phyloP scores from a whole-genome alignment of 1,140 invertebrate genomes.

The Aplysia californica region DNA sequence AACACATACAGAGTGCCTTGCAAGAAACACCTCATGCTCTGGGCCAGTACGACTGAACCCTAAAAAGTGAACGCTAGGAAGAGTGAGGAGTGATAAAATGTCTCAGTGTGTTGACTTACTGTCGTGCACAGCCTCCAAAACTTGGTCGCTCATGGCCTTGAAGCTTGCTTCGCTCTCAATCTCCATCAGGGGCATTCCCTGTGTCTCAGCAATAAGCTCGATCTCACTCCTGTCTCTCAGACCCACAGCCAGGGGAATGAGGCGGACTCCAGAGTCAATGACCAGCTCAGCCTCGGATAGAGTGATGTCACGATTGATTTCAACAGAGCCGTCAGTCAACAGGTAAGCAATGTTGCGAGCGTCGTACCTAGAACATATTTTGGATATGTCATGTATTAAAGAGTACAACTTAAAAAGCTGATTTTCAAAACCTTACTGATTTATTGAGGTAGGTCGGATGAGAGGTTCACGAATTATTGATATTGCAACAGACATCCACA shows the following conservation, averaged over 20 bases:
- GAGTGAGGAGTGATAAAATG: too few species aligned
- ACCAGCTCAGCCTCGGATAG: constrained; percentile 51
- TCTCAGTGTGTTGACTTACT: constrained; percentile 43
- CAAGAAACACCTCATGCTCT: too few species aligned
- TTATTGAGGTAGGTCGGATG: too few species aligned
- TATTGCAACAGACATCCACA: too few species aligned
- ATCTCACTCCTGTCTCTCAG: constrained; percentile 49
- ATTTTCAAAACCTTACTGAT: too few species aligned
- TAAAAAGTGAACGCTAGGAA: too few species aligned
- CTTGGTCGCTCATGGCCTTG: constrained; percentile 42
- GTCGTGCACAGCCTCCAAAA: constrained; percentile 47
- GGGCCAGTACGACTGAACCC: too few species aligned
- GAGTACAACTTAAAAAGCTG: too few species aligned
- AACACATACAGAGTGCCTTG: too few species aligned
- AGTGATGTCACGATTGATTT: constrained; percentile 46
- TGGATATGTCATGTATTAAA: not conserved
- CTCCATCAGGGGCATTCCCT: constrained; percentile 47
- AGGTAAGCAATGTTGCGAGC: constrained; percentile 57
- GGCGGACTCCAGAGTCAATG: constrained; percentile 48
- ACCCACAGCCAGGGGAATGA: constrained; percentile 53
- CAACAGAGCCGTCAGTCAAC: constrained; percentile 52
- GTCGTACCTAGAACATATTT: constrained; percentile 4
- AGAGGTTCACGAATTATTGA: too few species aligned
- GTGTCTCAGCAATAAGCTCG: constrained; percentile 50
- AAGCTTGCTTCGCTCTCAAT: constrained; percentile 39